Evolutionary conservation across 2,888 invertebrate species (phyloP).

Genomic region (Perizoma affinitatum): DNA sequence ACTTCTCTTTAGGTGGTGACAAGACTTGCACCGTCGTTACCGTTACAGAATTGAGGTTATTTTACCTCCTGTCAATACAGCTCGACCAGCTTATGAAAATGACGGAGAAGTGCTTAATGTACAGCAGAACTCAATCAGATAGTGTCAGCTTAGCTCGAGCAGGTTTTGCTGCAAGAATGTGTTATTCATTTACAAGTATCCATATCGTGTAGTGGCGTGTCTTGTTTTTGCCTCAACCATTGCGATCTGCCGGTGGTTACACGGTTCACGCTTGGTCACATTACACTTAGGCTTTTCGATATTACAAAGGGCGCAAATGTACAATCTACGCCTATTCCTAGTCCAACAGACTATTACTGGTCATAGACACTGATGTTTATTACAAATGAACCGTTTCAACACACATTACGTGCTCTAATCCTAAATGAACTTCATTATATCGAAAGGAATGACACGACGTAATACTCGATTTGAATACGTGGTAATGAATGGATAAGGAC

Average conservation of each 20-base stretch:
- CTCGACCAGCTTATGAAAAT: no score
- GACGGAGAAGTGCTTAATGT: neutral
- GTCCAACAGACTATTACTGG: constrained; percentile 44
- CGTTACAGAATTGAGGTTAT: no score
- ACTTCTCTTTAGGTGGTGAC: no score
- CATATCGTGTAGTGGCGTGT: constrained; percentile 32
- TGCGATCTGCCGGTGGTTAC: constrained; percentile 39
- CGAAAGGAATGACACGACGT: constrained; percentile 42
- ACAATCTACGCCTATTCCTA: constrained; percentile 33
- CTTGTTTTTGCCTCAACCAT: constrained; percentile 39
- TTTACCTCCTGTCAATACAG: no score
- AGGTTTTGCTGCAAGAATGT: constrained; percentile 26
- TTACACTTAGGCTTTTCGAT: constrained; percentile 26
- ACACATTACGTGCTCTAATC: constrained; percentile 47
- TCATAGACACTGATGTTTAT: constrained; percentile 49
- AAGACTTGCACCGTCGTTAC: no score
- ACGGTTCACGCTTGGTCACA: constrained; percentile 32
- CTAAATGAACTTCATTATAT: constrained; percentile 47
- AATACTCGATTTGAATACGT: constrained; percentile 32
- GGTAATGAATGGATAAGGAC: constrained; percentile 24
- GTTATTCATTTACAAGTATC: constrained; percentile 38
- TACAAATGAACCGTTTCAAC: constrained; percentile 52
- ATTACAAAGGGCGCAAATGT: constrained; percentile 15
- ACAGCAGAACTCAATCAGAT: constrained; percentile 6
- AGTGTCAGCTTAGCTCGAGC: constrained; percentile 19